Conservation (phyloP, 2,888 invertebrate genomes). For the Mystacides longicornis region DNA sequence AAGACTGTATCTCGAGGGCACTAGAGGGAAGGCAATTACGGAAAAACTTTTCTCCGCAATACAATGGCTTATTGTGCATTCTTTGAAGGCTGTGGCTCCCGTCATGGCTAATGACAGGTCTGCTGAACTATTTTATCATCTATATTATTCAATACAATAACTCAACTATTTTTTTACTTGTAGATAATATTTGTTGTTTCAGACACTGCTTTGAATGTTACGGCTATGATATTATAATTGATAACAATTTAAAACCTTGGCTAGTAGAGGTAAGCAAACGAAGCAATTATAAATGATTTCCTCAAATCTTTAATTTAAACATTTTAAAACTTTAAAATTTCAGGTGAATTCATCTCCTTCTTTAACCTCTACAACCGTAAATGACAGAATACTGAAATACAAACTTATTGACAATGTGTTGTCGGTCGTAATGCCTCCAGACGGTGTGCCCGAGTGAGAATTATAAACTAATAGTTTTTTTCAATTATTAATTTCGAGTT, state of each 20-base stretch:
- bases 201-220: slow-evolving; percentile 91
- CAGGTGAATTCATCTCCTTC: slow-evolving; percentile 91
- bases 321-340: neutral
- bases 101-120: slow-evolving; percentile 88
- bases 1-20: slow-evolving; percentile 82
- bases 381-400: slow-evolving; percentile 88
- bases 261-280: slow-evolving; percentile 60
- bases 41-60: slow-evolving; percentile 84
- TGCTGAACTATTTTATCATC: too few species aligned
- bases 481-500: neutral
- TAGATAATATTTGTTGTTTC: too few species aligned
- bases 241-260: slow-evolving; percentile 91
- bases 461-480: neutral
- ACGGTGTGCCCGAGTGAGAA: slow-evolving; percentile 76
- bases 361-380: slow-evolving; percentile 86
- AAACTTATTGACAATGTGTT: slow-evolving; percentile 90
- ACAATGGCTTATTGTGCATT: slow-evolving; percentile 86
- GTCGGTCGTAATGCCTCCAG: slow-evolving; percentile 81
- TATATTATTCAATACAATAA: too few species aligned
- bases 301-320: too few species aligned
- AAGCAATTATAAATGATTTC: neutral
- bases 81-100: slow-evolving; percentile 84
- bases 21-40: slow-evolving; percentile 79
- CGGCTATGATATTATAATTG: slow-evolving; percentile 94
- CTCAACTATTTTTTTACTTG: too few species aligned